Base-by-base conservation (phyloP, 2,797 vertebrate genomes). In the Hydrolagus colliei region DNA sequence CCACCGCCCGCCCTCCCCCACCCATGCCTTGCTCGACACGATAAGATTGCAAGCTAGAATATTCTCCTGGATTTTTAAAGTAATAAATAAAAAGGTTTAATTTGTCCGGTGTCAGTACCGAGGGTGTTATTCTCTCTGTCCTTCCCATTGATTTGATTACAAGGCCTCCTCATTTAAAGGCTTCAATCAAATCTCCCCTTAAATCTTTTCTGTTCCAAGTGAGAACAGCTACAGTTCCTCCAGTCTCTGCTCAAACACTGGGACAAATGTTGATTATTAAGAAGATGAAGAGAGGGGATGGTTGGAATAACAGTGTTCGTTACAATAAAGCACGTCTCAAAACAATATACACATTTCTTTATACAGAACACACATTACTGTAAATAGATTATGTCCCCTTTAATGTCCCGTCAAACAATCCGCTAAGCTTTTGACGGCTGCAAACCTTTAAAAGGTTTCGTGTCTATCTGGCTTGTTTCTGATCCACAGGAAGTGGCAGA, bases 401-500 rank as follows among this genome's bases (percentile, higher is more conserved):
- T 77, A 77, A 9, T 77, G 18, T 67, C 13, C 62, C 35, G 78
- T 84, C 32, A 84, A 27, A 11, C 27, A 84, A 27, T 65, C 71
- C 27, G 65, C 32, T 32, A 71, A 9, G 4, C 27, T 14, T 12
- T 11, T 41, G 65, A 52, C 62, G 20, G 65, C 16, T 52, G 20
- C 14, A 10, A 68, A 18, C 79, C 79, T 18, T 52, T 71, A 67
- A 84, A 67, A 84, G 65, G 16, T 84, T 84, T 68, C 62, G 41
- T 35, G 79, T 84, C 65, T 84, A 65, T 27, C 79, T 61, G n/a
- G 65, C 32, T 65, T 84, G 27, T n/a, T 27, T 84, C 79, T 68
- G 79, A 84, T 84, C 79, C 71, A 71, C 79, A 84, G 79, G 79
- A 84, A 84, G 71, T 84, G 27, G 41, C 79, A 84, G 63, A 84